Evolutionary conservation across 2,113 vertebrate genomes (phyloP).

Genomic region (Sula dactylatra): DNA sequence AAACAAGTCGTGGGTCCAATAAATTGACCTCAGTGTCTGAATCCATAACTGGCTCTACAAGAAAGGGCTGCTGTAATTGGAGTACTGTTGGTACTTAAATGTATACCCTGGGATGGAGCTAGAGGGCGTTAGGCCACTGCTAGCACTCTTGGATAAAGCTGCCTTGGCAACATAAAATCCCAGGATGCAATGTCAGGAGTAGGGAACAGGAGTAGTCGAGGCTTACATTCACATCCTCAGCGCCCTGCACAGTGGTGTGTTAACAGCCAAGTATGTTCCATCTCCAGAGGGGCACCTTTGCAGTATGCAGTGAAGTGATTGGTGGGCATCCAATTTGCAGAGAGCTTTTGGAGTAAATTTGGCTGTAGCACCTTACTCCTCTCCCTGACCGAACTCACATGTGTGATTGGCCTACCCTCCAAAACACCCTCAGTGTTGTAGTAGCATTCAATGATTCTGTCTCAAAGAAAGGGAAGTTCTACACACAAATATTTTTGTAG

Average conservation of each 20-base stretch:
- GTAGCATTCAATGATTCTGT: neutral
- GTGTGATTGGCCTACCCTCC: neutral
- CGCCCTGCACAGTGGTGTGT: accelerated
- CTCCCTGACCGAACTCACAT: neutral
- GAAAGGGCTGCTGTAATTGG: neutral
- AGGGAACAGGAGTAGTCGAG: neutral
- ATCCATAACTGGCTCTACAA: neutral
- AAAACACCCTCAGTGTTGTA: neutral
- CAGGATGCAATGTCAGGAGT: neutral
- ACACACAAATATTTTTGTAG: neutral
- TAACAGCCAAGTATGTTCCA: neutral
- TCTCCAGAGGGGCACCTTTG: neutral
- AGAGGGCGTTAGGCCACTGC: slow-evolving; percentile 12
- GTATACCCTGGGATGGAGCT: neutral
- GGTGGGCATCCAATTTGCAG: neutral
- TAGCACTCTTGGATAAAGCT: neutral
- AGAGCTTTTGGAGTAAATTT: neutral
- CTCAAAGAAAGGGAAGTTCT: neutral
- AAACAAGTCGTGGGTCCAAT: neutral
- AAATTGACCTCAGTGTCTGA: neutral
- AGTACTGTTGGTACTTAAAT: neutral
- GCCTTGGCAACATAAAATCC: neutral
- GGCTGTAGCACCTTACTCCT: neutral
- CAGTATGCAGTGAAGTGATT: neutral
- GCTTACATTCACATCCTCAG: accelerated